phyloP scores from a whole-genome alignment of 2,888 invertebrate species.

The Metacarcinus magister region DNA sequence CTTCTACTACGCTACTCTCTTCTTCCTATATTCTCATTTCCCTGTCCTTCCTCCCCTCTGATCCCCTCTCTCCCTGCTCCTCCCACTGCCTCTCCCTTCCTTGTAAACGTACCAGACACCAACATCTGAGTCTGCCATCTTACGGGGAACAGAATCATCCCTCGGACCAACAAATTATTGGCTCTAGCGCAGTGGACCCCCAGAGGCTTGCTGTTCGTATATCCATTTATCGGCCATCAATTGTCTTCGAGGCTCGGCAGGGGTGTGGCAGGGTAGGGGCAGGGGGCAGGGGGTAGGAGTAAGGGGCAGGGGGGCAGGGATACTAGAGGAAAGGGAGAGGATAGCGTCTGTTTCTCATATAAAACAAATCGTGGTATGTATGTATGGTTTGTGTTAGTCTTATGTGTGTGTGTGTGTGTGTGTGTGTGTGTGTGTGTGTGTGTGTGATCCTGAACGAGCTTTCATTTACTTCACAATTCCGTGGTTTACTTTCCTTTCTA shows the following conservation, averaged over 20 bases:
- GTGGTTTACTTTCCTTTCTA: too few species aligned
- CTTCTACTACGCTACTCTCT: not conserved
- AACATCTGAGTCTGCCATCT: conserved; percentile 12
- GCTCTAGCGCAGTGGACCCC: not conserved
- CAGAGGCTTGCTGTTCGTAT: not conserved
- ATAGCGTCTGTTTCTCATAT: not conserved
- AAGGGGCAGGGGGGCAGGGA: not conserved
- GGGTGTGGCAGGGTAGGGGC: not conserved
- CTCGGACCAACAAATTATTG: not conserved
- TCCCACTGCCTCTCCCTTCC: not conserved
- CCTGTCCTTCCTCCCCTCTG: not conserved
- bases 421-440: conserved; percentile 15
- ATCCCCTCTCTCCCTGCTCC: not conserved
- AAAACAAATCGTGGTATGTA: not conserved
- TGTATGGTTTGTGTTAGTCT: not conserved
- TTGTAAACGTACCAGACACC: not conserved
- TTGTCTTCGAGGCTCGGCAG: not conserved
- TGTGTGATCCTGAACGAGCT: not conserved
- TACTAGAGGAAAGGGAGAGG: not conserved
- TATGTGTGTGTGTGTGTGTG: not conserved
- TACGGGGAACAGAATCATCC: not conserved
- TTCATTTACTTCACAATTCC: too few species aligned
- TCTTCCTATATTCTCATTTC: not conserved
- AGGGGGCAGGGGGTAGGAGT: not conserved
- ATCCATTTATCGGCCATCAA: conserved; percentile 40